These are phyloP conservation scores for Drymodes brunneopygia DNA, from an alignment of 2,113 vertebrate genomes.

Conservation along the genomic window DNA sequence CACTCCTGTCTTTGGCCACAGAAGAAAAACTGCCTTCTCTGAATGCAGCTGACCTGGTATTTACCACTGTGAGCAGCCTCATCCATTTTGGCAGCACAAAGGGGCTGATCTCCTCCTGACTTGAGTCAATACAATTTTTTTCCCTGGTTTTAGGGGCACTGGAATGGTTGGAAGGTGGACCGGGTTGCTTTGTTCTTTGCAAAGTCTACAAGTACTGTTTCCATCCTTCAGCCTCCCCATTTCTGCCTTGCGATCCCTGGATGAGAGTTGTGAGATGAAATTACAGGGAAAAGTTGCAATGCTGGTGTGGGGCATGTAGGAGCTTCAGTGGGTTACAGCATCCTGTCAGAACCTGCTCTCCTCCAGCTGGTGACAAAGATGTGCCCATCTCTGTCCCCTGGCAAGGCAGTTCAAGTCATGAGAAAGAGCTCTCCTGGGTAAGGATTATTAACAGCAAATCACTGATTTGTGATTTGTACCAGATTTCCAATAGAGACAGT, in stretches of 20 bases:
- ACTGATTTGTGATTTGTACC: background rate
- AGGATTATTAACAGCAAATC: background rate
- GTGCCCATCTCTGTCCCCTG: accelerated
- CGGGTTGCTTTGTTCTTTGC: background rate
- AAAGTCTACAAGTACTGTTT: background rate
- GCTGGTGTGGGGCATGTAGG: background rate
- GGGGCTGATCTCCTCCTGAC: background rate
- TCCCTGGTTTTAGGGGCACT: background rate
- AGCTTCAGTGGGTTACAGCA: background rate
- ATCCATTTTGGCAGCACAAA: background rate
- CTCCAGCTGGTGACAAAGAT: background rate
- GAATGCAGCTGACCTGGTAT: background rate
- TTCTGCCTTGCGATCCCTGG: background rate
- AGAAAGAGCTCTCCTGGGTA: background rate
- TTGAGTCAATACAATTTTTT: background rate
- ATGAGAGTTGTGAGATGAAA: background rate
- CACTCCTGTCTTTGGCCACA: background rate
- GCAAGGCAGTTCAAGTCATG: background rate
- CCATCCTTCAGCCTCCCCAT: background rate
- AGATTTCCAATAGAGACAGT: background rate
- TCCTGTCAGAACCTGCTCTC: background rate
- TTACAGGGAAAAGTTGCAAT: background rate
- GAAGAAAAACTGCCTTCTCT: background rate
- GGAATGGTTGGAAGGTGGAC: background rate
- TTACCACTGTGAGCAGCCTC: background rate